Evolutionary conservation across 2,113 vertebrate species (phyloP).

Genomic region (human (Homo sapiens)): DNA sequence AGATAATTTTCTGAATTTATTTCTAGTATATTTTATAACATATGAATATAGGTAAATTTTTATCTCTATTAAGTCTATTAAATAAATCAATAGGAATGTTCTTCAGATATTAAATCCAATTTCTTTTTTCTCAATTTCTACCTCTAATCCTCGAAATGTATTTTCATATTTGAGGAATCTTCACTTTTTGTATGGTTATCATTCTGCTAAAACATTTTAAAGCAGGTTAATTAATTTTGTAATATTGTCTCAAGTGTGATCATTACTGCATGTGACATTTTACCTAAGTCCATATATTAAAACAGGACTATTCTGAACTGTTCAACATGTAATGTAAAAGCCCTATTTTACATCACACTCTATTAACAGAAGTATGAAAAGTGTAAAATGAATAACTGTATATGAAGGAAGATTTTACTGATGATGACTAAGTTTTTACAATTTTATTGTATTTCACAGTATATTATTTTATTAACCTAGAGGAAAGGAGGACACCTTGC

Average conservation of each 20-base stretch:
- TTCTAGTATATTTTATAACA: neutral
- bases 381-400: neutral
- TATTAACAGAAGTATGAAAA: neutral
- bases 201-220: slow-evolving; percentile 11
- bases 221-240: neutral
- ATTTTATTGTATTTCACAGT: slow-evolving; percentile 27
- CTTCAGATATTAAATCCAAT: neutral
- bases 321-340: neutral
- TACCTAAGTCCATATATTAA: neutral
- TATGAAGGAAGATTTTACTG: slow-evolving; percentile 29
- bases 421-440: slow-evolving; percentile 26
- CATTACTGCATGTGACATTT: neutral
- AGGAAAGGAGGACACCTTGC: neutral
- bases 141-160: neutral
- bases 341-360: neutral
- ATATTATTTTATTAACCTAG: slow-evolving; percentile 42
- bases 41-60: neutral
- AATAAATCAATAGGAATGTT: neutral
- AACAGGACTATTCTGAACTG: neutral
- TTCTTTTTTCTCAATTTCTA: slow-evolving; percentile 32
- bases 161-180: neutral
- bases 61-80: neutral
- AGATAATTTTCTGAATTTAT: neutral
- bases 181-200: neutral
- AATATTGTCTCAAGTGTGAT: neutral